Base-by-base conservation (phyloP, 2,113 vertebrate species). In the Laticauda colubrina region DNA sequence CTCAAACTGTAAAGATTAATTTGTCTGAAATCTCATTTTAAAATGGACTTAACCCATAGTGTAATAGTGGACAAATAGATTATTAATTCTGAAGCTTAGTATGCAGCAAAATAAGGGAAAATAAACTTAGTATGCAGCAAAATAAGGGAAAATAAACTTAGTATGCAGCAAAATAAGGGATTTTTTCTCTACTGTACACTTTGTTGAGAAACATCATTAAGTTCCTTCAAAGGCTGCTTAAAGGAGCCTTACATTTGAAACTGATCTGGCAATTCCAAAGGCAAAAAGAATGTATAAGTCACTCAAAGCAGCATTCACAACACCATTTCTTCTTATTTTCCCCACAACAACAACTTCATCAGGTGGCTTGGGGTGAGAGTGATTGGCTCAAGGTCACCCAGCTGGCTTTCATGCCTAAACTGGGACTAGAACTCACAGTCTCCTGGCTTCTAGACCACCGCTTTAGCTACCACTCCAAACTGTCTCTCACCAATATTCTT, bases 201-300 rank as follows among this genome's bases (percentile, higher is more conserved):
- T 86, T 94, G 15, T 53, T 2, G 85, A 29, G 24, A 48, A 89
- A 7, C 86, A 29, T 48, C 4, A 93, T 85, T 93, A 95, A 69
- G 24, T 64, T 91, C 9, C 91, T 86, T 51, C 53, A 61, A 0
- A 3, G 29, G 29, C 0, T 89, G 61, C 45, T 34, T 95, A 94
- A 86, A 29, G 51, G 53, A 96, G n/a, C 7, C 12, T 23, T 61
- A 51, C 8, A 18, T 85, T 53, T 91, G 45, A 39, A 64, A 90
- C 14, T 93, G 90, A 94, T 96, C 93, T 55, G 86, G 64, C 95
- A 94, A 87, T 51, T 93, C 88, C 43, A 53, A 51, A 93, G 69
- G 69, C 90, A 93, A 93, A 93, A 26, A 91, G 57, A 23, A 89
- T 92, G 39, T 43, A 12, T n/a, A 69, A 64, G 64, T 69, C 64